Evolutionary conservation across 2,797 vertebrate genomes (phyloP), one percentile per base, ranked within the genome.

Genomic region (Lutjanus campechanus): DNA sequence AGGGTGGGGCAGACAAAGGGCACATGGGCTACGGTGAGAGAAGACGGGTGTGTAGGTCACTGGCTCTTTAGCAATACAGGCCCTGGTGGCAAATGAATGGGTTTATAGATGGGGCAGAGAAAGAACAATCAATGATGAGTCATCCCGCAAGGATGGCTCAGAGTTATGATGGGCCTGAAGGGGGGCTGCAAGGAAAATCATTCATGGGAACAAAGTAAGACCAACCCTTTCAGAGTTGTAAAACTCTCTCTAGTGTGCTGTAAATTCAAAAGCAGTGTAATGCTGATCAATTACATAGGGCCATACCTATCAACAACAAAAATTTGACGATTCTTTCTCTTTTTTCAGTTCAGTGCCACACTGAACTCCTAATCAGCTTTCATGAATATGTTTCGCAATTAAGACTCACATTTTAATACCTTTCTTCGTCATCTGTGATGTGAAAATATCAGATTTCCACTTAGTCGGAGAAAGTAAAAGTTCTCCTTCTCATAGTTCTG

Each of bases 131-230:
- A 49, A 73, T 54, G 85, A 89, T 93, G 91, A 93, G 87, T 93
- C 93, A 94, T 82, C 69, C 61, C 10, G 17, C 62, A 17, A 36
- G 67, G 79, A 72, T 0, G 36, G 73, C 68, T 78, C 71, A 72
- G 86, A 86, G 85, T 88, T 91, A 90, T 85, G 85, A 87, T 17
- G 12, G 65, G 76, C 83, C 69, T 53, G 53, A 62, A 87, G 79
- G 44, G 59, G 22, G 71, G 56, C 79, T 90, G 69, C 73, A 73
- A 76, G 75, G 56, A 79, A 80, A 86, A 91, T 86, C 83, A 85
- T 79, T 91, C 89, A 89, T 64, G 72, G 81, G 77, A 73, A 90
- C 85, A 87, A 91, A 88, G 62, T 84, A 79, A 86, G 76, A 89
- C 69, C 58, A 71, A 69, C 64, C 47, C 69, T 91, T 88, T 87